These are phyloP conservation scores for Meloidogyne floridensis DNA, from an alignment of 1,140 invertebrate species.

Conservation along the genomic window DNA sequence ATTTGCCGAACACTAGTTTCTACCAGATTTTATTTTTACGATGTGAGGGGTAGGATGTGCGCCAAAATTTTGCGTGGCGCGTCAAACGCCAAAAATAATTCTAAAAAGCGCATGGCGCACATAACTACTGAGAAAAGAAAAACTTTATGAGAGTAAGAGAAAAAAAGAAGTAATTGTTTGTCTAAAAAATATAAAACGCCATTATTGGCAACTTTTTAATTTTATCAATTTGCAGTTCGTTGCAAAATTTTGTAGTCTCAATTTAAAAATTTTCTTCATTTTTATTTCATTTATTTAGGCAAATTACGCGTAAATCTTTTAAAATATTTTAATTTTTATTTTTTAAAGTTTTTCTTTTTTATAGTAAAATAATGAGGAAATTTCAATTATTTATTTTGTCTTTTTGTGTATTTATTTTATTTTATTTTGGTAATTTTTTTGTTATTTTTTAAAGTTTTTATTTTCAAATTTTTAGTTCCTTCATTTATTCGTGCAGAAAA, in stretches of 20 bases:
- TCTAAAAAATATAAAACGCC: too few species aligned
- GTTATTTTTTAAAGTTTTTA: background rate
- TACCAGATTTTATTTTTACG: too few species aligned
- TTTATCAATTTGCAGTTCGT: background rate
- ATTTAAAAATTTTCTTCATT: background rate
- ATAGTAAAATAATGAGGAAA: background rate
- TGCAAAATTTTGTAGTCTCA: background rate
- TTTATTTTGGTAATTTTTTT: background rate
- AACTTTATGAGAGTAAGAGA: too few species aligned
- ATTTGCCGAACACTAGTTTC: too few species aligned
- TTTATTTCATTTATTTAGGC: background rate
- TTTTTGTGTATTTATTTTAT: background rate
- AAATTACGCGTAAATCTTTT: background rate
- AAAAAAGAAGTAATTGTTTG: too few species aligned
- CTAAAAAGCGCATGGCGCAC: too few species aligned
- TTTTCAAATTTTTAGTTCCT: background rate
- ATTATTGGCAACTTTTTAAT: too few species aligned
- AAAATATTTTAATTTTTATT: background rate
- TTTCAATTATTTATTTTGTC: background rate
- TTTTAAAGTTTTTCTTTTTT: background rate
- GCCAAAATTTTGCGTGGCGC: too few species aligned
- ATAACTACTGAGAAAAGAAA: too few species aligned
- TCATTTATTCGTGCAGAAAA: background rate
- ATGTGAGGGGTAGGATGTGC: too few species aligned
- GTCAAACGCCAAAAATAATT: too few species aligned